A percentile compares a stretch with the other conserved stretches of the same genome.
These are phyloP conservation scores for Athene noctua DNA, from an alignment of 2,113 vertebrate species.

Conservation along the genomic window DNA sequence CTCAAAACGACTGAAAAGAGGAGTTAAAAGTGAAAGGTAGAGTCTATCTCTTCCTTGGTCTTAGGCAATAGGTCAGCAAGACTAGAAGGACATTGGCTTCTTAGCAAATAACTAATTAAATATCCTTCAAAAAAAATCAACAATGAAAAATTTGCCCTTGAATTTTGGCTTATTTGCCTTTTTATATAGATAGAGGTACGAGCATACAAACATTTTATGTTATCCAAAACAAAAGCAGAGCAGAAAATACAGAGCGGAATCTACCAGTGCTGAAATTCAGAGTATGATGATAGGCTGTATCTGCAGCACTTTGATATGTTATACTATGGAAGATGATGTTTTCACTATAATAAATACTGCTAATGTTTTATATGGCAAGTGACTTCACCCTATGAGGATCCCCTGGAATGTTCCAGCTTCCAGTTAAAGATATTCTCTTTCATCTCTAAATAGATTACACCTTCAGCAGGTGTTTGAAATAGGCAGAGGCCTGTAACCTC, in stretches of 20 bases:
- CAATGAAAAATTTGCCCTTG: not conserved
- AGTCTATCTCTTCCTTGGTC: not conserved
- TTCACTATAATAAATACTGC: not conserved
- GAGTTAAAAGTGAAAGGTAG: not conserved
- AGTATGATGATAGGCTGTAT: not conserved
- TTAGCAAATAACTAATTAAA: not conserved
- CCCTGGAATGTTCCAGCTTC: not conserved
- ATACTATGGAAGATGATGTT: not conserved
- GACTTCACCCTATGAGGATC: not conserved
- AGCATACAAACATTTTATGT: not conserved
- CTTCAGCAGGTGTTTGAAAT: constrained; percentile 55
- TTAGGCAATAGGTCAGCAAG: not conserved
- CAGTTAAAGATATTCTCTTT: constrained; percentile 25
- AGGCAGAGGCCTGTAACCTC: not conserved
- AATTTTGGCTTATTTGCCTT: not conserved
- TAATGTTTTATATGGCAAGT: not conserved
- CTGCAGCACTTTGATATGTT: not conserved
- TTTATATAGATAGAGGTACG: not conserved
- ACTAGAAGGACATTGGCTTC: not conserved
- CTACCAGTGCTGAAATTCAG: not conserved
- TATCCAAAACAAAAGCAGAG: not conserved
- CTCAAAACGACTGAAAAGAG: not conserved
- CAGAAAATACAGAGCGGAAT: not conserved
- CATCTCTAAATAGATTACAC: constrained; percentile 34
- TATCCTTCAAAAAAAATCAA: not conserved